Evolutionary conservation across 2,888 invertebrate species (phyloP), one percentile per base, ranked within the genome.

Genomic region (Hipparchia semele): DNA sequence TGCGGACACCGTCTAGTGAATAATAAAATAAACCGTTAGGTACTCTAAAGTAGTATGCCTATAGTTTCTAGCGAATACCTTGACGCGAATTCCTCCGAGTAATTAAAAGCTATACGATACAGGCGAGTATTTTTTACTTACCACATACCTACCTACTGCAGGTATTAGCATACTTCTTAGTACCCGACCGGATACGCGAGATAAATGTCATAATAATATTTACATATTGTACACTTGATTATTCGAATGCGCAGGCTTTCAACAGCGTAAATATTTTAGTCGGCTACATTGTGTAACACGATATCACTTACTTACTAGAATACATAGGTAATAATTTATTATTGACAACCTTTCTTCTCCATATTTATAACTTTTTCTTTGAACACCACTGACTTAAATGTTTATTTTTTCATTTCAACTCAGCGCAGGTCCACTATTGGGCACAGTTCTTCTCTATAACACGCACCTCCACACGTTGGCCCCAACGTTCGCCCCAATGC

Each of bases 151-250:
- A 69, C 53, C 39, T 39, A 39, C 62, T 46, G 8, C 53, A n/a
- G 49, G 53, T 61, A 69, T 81, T 82, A 77, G 78, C 86, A 84
- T 84, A 81, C 80, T 86, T 84, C 87, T 89, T 80, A 86, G 85
- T 86, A 85, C 79, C 84, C 82, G 84, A 86, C 86, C 84, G 86
- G 84, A 86, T 86, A 84, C 83, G 73, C 72, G 78, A 82, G 83
- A 87, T 88, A 87, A 88, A 88, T 83, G 84, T 79, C 82, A 80
- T 77, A 77, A 77, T 77, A 76, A 79, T 88, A 88, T 88, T 88
- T 86, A 87, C 86, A 87, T 88, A 82, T 78, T 79, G 79, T 85
- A 82, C 83, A 75, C 72, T 74, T 75, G 73, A 68, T 75, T 75
- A 71, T 73, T 64, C 71, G 68, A 69, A 70, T 74, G 60, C 68